These are phyloP conservation scores for Helarctos malayanus DNA, from an alignment of 2,797 vertebrate species.

Conservation along the genomic window DNA sequence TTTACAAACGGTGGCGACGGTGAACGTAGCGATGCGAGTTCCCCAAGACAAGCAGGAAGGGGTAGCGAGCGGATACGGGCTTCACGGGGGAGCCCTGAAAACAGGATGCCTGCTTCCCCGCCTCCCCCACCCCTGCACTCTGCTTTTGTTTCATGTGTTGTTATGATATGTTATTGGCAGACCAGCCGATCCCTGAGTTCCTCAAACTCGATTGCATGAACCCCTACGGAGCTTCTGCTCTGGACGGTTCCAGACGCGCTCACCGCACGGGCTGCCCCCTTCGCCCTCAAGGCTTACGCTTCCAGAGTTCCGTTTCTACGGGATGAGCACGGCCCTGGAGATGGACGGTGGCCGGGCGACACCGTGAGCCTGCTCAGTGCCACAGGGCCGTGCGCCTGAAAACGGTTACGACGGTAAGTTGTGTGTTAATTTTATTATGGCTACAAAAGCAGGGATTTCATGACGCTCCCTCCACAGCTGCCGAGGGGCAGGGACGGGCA, in stretches of 20 bases:
- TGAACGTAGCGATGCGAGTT: background rate
- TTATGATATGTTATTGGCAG: background rate
- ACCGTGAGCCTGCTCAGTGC: too few relatives aligned
- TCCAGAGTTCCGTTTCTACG: background rate
- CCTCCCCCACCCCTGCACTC: background rate
- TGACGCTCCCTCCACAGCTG: too few relatives aligned
- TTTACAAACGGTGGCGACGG: too few relatives aligned
- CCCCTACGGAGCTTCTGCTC: background rate
- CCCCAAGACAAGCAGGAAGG: background rate
- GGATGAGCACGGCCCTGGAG: background rate
- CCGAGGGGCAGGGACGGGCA: background rate
- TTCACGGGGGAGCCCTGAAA: background rate
- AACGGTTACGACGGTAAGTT: background rate
- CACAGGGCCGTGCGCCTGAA: background rate
- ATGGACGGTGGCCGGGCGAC: too few relatives aligned
- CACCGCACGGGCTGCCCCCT: background rate
- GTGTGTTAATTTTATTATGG: background rate
- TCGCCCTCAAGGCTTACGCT: background rate
- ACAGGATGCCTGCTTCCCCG: accelerated
- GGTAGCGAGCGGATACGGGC: accelerated
- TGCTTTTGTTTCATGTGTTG: background rate
- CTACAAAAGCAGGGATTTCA: background rate
- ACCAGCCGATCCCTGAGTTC: too few relatives aligned
- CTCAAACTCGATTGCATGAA: background rate
- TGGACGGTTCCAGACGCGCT: background rate